Percentiles rank a stretch among this genome's conserved stretches.
Conservation (phyloP, 92 coral and sea anemone species). For the Palythoa grandiflora region DNA sequence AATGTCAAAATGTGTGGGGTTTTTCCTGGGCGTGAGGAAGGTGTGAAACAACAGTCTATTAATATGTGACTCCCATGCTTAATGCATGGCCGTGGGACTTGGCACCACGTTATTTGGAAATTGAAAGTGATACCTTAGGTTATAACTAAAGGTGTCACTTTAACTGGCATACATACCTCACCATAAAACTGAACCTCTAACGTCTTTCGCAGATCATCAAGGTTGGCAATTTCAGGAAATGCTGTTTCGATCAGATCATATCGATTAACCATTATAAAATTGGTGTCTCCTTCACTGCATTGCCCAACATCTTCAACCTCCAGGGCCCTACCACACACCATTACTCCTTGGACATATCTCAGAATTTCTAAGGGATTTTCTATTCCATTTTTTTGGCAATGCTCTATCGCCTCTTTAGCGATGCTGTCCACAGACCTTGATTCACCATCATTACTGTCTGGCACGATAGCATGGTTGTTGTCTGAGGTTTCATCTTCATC, state of each 20-base stretch:
- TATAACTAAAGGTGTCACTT: neutral
- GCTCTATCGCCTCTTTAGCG: conserved; percentile 9
- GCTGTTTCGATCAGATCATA: conserved; percentile 30
- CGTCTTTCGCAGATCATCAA: conserved; percentile 30
- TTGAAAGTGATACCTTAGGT: neutral
- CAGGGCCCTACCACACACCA: conserved; percentile 22
- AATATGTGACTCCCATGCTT: too few relatives aligned
- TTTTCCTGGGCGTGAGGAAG: too few relatives aligned
- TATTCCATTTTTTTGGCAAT: conserved; percentile 10
- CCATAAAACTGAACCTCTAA: conserved; percentile 17
- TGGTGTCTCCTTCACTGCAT: conserved; percentile 36
- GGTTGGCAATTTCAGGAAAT: conserved; percentile 20
- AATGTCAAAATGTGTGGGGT: too few relatives aligned
- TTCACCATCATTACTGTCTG: neutral
- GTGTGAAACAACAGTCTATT: too few relatives aligned
- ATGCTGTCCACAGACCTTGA: conserved; percentile 22
- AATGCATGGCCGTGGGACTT: too few relatives aligned
- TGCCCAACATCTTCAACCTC: conserved; percentile 31
- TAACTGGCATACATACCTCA: conserved; percentile 28
- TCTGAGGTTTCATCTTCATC: conserved; percentile 1
- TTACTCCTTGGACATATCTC: neutral
- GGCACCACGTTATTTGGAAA: neutral
- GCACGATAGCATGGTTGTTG: neutral
- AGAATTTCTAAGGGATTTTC: conserved; percentile 14
- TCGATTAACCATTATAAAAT: conserved; percentile 28